Evolutionary conservation across 2,113 vertebrate species (phyloP).

Genomic region (Stigmatopora nigra): DNA sequence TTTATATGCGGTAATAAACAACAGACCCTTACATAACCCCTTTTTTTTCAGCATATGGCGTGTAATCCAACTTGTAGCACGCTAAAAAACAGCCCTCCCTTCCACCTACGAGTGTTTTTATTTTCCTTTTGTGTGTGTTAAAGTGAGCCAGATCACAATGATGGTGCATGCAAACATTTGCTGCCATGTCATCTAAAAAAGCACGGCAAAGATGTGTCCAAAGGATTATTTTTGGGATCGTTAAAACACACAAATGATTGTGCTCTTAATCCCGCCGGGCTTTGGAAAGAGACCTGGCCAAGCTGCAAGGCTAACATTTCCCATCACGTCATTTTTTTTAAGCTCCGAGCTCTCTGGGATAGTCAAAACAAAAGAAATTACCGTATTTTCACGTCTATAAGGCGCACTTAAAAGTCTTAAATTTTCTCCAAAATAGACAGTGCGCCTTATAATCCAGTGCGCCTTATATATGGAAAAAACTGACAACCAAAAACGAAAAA

Average conservation of each 20-base stretch:
- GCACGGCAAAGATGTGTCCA: constrained; percentile 38
- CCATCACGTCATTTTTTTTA: background rate
- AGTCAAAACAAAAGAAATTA: background rate
- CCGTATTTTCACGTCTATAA: too few species aligned
- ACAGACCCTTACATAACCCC: constrained; percentile 34
- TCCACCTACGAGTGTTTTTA: background rate
- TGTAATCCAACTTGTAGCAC: constrained; percentile 30
- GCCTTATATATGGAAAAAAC: too few species aligned
- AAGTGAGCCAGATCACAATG: constrained; percentile 13
- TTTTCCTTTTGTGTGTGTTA: constrained; percentile 8
- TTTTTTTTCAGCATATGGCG: constrained; percentile 27
- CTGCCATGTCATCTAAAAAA: constrained; percentile 28
- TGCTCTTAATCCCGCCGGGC: constrained; percentile 21
- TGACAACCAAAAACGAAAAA: too few species aligned
- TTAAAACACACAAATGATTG: constrained; percentile 23
- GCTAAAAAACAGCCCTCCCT: constrained; percentile 20
- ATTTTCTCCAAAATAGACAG: too few species aligned
- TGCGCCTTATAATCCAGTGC: too few species aligned
- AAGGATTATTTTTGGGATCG: constrained; percentile 39
- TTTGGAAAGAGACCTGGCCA: constrained; percentile 12
- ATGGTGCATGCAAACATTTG: constrained; percentile 22
- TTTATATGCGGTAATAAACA: constrained; percentile 11
- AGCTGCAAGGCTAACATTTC: background rate
- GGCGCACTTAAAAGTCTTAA: too few species aligned
- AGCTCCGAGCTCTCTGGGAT: background rate